Conservation (phyloP, 2,888 invertebrate species). For the Platypus cylindrus region DNA sequence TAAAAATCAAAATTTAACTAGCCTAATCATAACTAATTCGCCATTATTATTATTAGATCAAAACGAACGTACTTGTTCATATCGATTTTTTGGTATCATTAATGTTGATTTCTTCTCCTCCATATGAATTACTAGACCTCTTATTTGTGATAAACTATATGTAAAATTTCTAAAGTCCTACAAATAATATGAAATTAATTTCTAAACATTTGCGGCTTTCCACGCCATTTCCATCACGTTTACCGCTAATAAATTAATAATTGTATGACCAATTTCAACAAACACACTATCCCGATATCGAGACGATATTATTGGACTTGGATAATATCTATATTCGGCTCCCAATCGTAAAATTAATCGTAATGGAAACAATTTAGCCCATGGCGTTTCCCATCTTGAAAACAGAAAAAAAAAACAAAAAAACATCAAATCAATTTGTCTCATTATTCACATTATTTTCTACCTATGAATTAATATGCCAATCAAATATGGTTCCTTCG, state of each 20-base stretch:
- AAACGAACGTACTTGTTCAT: constrained; percentile 40
- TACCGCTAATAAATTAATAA: constrained; percentile 69
- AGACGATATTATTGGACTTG: constrained; percentile 68
- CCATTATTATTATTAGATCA: background rate
- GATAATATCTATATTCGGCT: constrained; percentile 76
- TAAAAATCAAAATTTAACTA: constrained; percentile 20
- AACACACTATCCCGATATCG: constrained; percentile 66
- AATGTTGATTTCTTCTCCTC: constrained; percentile 68
- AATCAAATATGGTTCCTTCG: constrained; percentile 61
- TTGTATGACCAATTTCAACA: constrained; percentile 76
- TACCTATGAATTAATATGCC: constrained; percentile 65
- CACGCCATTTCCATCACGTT: no score
- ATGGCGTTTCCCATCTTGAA: constrained; percentile 58
- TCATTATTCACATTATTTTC: background rate
- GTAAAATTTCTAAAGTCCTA: constrained; percentile 73
- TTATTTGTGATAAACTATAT: constrained; percentile 63
- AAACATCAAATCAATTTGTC: no score
- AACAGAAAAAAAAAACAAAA: no score
- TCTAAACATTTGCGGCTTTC: no score
- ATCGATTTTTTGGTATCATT: constrained; percentile 61
- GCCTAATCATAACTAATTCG: background rate
- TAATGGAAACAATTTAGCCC: constrained; percentile 69
- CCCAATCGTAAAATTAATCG: constrained; percentile 66
- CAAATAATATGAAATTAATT: constrained; percentile 4
- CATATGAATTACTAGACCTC: constrained; percentile 70